Percentiles rank a stretch among this genome's conserved stretches.
Conservation (phyloP, 2,797 vertebrate species). For the Peromyscus attwateri region DNA sequence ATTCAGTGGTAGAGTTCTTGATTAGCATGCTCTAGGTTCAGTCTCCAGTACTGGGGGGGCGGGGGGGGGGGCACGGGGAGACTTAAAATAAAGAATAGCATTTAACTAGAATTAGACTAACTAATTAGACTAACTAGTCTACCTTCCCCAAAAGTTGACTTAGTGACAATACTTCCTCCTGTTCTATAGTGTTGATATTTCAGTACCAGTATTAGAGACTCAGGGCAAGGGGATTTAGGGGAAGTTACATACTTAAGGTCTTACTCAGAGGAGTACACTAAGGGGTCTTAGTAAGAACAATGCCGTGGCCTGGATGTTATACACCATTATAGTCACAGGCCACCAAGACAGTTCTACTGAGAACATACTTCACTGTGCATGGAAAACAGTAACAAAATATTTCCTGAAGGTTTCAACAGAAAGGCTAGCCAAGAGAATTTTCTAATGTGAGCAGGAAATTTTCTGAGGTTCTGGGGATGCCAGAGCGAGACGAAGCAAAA, state of each 20-base stretch:
- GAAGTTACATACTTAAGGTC: not conserved
- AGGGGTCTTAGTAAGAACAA: not conserved
- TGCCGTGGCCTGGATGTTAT: not conserved
- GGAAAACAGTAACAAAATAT: not conserved
- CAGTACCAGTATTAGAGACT: not conserved
- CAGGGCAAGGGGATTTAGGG: not conserved
- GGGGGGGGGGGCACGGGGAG: not conserved
- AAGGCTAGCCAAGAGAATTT: slow-evolving; percentile 30
- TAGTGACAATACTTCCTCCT: not conserved
- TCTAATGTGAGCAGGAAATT: slow-evolving; percentile 47
- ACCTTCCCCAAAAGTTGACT: not conserved
- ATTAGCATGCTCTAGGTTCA: not conserved
- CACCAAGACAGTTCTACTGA: not conserved
- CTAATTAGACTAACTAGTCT: not conserved
- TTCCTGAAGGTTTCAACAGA: slow-evolving; percentile 3
- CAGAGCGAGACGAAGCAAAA: slow-evolving; percentile 77
- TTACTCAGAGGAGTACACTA: not conserved
- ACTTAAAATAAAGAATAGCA: not conserved
- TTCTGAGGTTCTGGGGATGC: slow-evolving; percentile 71
- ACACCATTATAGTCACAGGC: not conserved
- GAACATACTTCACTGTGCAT: not conserved
- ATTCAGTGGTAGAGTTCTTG: not conserved
- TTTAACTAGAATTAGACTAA: not conserved
- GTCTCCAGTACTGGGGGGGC: not conserved
- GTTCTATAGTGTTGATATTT: not conserved